Base-by-base conservation (phyloP, 2,113 vertebrate species). In the Lagopus leucura region DNA sequence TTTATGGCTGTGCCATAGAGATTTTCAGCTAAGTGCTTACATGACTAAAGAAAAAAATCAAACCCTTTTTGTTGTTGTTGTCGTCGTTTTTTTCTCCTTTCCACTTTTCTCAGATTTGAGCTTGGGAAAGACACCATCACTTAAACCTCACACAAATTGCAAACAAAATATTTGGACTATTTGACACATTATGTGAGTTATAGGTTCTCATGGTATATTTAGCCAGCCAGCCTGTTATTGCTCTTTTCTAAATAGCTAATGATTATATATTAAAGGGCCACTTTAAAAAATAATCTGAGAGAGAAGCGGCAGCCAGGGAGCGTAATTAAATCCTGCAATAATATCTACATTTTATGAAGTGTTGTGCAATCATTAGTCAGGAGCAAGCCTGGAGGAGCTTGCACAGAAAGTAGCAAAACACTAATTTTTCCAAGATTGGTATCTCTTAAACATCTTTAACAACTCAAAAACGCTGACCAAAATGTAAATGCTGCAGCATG, bases 391-490 rank as follows among this genome's bases (percentile, higher is more conserved):
- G 16, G n/a, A 92, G 65, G 80, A 93, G 96, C 80, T 24, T 75
- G 47, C 27, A 75, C 55, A 54, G 71, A 89, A 86, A 82, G 69
- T 73, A 88, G 80, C 72, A 70, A 92, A 95, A 91, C 40, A 45
- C 15, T 64, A 38, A 25, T 93, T 96, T 86, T 88, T 92, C 72
- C 36, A 88, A 92, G 64, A 74, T 65, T 48, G 34, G 9, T 40
- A 65, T 90, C 89, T 86, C 47, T 67, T 54, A 65, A 63, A 81
- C 13, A 34, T 65, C 52, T 63, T 70, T 54, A 87, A 94, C 67
- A 75, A 82, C 58, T 86, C 72, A 86, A 84, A 91, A 86, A 76
- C 54, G 69, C 25, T 17, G 28, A 40, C 48, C 80, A 78, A 79
- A 71, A 73, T 52, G 63, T 58, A 82, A 86, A 89, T 43, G 16